Evolutionary conservation across 1,140 invertebrate species (phyloP).

Genomic region (Caenorhabditis remanei): DNA sequence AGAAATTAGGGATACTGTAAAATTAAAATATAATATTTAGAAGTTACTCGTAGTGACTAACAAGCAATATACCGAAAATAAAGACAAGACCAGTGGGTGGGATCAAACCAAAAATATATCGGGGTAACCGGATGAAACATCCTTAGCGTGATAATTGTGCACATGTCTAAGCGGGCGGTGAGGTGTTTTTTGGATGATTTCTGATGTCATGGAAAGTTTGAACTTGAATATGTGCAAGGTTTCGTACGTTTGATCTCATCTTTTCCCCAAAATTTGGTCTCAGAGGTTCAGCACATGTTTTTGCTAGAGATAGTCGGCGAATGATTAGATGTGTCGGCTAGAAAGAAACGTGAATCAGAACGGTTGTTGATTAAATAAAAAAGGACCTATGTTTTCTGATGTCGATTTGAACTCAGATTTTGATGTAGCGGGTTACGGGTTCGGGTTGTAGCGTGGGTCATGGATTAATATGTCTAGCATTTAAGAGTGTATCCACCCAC

Average conservation of each 20-base stretch:
- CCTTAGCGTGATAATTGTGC: neutral
- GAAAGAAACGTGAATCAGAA: conserved; percentile 7
- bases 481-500: neutral
- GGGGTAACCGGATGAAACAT: neutral
- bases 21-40: too few species aligned
- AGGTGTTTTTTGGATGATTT: conserved; percentile 1
- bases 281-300: neutral
- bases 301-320: neutral
- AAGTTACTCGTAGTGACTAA: too few species aligned
- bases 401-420: neutral
- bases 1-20: neutral
- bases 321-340: neutral
- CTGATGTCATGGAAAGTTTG: conserved; percentile 22
- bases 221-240: neutral
- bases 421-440: neutral
- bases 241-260: neutral
- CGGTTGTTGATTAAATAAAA: neutral
- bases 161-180: neutral
- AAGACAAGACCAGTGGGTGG: too few species aligned
- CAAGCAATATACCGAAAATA: neutral
- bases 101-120: neutral
- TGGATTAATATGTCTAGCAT: neutral
- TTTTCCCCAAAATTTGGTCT: neutral
- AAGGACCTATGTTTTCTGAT: neutral
- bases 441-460: conserved; percentile 15